Percentiles rank a stretch among this genome's conserved stretches.
phyloP scores from a whole-genome alignment of 2,888 invertebrate species.

The Coremacera marginata region DNA sequence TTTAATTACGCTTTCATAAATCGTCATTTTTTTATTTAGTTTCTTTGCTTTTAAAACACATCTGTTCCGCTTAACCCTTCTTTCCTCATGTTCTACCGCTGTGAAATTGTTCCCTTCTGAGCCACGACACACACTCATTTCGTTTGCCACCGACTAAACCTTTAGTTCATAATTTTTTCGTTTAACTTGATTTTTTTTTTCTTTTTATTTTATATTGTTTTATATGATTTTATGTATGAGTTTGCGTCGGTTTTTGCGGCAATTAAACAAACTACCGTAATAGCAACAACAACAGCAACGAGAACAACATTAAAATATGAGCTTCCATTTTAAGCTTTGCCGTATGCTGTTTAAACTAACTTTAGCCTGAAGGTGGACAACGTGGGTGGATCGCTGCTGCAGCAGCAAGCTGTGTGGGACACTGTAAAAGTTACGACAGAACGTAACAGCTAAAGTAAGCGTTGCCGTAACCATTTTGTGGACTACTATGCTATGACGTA shows the following conservation, averaged over 20 bases:
- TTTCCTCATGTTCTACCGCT: too few relatives aligned
- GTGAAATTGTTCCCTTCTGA: too few relatives aligned
- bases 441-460: not conserved
- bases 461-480: not conserved
- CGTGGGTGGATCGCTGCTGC: not conserved
- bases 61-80: too few relatives aligned
- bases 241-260: conserved; percentile 17
- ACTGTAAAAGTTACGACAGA: not conserved
- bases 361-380: not conserved
- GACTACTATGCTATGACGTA: conserved; percentile 17
- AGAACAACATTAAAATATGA: conserved; percentile 29
- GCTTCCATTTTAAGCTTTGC: conserved; percentile 48
- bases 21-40: too few relatives aligned
- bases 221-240: not conserved
- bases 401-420: not conserved
- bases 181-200: not conserved
- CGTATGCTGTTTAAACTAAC: not conserved
- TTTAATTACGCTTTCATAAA: too few relatives aligned
- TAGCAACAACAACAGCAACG: conserved; percentile 2
- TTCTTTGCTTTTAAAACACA: too few relatives aligned
- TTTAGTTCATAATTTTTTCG: not conserved
- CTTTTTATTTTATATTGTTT: not conserved
- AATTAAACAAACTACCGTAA: conserved; percentile 13
- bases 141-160: too few relatives aligned
- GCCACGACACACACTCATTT: too few relatives aligned